Conservation (phyloP, 2,797 vertebrate genomes). For the Chromis chromis region DNA sequence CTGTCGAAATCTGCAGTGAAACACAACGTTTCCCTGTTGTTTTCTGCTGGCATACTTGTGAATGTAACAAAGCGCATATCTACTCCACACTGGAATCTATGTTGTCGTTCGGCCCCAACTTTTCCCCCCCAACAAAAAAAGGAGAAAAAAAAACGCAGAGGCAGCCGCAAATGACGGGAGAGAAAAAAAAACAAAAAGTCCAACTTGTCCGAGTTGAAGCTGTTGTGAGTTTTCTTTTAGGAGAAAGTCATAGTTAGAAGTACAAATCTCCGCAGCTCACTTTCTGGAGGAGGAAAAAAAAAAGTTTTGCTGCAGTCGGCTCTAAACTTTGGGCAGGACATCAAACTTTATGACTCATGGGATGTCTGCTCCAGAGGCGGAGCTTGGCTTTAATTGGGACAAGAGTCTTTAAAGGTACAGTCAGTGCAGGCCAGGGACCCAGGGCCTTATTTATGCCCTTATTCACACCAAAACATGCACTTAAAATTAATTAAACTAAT, state of each 20-base stretch:
- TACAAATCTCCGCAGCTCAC: conserved; percentile 85
- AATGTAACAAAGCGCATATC: conserved; percentile 83
- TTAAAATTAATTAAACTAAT: not conserved
- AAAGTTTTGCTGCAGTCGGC: conserved; percentile 79
- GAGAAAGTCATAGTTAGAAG: conserved; percentile 43
- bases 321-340: conserved; percentile 87
- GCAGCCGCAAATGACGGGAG: conserved; percentile 36
- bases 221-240: conserved; percentile 4
- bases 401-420: conserved; percentile 83
- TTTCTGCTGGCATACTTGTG: conserved; percentile 77
- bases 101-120: conserved; percentile 59
- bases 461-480: not conserved
- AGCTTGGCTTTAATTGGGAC: conserved; percentile 70
- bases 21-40: conserved; percentile 63
- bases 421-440: conserved; percentile 33
- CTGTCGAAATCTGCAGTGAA: conserved; percentile 74
- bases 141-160: conserved; percentile 37
- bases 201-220: not conserved
- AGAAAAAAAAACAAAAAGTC: conserved; percentile 30
- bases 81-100: conserved; percentile 70
- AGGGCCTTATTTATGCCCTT: not conserved
- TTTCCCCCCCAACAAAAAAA: conserved; percentile 37
- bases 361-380: conserved; percentile 79
- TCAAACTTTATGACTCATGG: conserved; percentile 88
- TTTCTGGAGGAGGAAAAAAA: conserved; percentile 69